phyloP scores from a whole-genome alignment of 2,113 vertebrate species.

The Orientallactaga bullata region DNA sequence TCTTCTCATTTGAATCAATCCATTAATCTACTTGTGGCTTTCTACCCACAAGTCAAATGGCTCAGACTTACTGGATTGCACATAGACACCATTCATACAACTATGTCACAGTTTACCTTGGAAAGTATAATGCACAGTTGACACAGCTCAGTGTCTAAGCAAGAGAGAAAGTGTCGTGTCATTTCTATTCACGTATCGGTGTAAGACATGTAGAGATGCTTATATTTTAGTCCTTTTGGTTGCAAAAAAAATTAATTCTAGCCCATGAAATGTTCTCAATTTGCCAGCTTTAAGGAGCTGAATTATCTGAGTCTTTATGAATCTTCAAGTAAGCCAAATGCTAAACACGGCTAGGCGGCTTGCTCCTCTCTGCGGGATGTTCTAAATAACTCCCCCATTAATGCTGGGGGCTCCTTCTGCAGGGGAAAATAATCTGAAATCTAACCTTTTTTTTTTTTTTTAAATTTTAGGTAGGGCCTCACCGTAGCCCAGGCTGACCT shows the following conservation, averaged over 20 bases:
- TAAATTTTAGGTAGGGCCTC: no score
- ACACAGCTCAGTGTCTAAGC: background rate
- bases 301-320: background rate
- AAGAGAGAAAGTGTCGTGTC: background rate
- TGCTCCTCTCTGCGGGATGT: background rate
- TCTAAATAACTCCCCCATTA: background rate
- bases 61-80: conserved; percentile 14
- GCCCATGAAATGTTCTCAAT: background rate
- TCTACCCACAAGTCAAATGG: conserved; percentile 45
- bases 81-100: background rate
- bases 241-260: conserved; percentile 15
- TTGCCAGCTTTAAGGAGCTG: background rate
- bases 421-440: conserved; percentile 13
- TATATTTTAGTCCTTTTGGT: background rate
- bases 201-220: background rate
- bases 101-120: background rate
- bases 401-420: background rate
- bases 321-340: background rate
- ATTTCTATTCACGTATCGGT: background rate
- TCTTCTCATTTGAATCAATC: conserved; percentile 56
- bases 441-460: background rate
- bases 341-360: background rate
- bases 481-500: no score
- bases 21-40: conserved; percentile 39
- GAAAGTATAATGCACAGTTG: background rate